Evolutionary conservation across 1,140 invertebrate species (phyloP).

Genomic region (Frieseomelitta varia): DNA sequence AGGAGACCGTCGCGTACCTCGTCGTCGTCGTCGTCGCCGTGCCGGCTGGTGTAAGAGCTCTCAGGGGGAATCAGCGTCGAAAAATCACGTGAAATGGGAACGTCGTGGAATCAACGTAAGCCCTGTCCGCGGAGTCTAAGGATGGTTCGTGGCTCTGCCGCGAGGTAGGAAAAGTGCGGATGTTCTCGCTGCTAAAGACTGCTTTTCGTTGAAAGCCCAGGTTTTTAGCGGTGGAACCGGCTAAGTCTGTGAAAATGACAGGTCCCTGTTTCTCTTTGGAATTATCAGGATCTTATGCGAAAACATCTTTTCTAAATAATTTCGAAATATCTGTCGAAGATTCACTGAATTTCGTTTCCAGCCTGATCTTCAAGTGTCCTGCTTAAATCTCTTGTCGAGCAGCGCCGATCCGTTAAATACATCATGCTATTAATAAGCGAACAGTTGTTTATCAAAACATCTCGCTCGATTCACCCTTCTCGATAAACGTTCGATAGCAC

Average conservation of each 20-base stretch:
- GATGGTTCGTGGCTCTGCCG: neutral
- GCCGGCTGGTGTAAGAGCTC: neutral
- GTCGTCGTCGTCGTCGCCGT: neutral
- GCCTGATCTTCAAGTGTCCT: neutral
- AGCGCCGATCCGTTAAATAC: neutral
- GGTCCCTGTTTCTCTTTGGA: neutral
- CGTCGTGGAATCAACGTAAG: neutral
- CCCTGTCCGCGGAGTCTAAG: neutral
- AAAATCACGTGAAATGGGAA: conserved; percentile 7
- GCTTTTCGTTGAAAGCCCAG: neutral
- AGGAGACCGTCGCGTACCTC: neutral
- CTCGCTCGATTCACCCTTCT: neutral
- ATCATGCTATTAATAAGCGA: neutral
- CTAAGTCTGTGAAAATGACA: neutral
- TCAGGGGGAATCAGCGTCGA: conserved; percentile 8
- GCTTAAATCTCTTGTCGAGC: neutral
- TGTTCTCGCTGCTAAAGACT: too few species aligned
- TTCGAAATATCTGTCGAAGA: neutral
- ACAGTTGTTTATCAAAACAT: neutral
- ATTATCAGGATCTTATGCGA: neutral
- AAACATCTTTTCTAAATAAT: neutral
- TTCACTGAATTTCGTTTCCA: neutral
- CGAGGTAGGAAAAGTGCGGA: neutral
- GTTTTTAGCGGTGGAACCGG: too few species aligned
- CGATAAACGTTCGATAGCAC: neutral